Evolutionary conservation across 2,113 vertebrate genomes (phyloP).

Genomic region (Aphelocoma coerulescens): DNA sequence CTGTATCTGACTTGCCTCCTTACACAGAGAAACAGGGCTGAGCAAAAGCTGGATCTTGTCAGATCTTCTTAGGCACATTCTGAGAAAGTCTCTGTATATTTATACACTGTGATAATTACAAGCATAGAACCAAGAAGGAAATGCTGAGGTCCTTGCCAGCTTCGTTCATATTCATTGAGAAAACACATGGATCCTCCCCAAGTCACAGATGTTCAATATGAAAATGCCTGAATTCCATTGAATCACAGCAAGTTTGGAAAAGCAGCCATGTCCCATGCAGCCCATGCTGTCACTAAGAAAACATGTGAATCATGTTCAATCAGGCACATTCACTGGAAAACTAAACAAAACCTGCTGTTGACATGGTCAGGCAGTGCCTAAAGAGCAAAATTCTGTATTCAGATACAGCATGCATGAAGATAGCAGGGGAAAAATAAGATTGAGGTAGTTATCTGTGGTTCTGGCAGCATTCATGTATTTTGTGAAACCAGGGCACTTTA

Average conservation of each 20-base stretch:
- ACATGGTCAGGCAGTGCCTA: conserved; percentile 9
- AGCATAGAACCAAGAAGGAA: conserved; percentile 69
- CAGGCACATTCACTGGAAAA: conserved; percentile 52
- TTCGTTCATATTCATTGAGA: conserved; percentile 69
- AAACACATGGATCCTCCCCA: conserved; percentile 74
- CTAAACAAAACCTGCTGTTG: conserved; percentile 67
- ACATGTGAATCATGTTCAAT: conserved; percentile 67
- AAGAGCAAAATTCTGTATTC: background rate
- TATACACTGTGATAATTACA: conserved; percentile 62
- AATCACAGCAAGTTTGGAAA: conserved; percentile 66
- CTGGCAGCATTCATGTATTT: background rate
- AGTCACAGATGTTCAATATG: conserved; percentile 73
- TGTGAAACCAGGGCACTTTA: background rate
- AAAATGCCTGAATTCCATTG: conserved; percentile 74
- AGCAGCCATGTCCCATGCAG: conserved; percentile 66
- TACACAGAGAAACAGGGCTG: background rate
- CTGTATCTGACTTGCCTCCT: background rate
- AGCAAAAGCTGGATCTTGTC: conserved; percentile 17
- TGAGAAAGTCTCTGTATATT: conserved; percentile 42
- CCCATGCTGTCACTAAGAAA: conserved; percentile 47
- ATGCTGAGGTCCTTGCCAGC: conserved; percentile 62
- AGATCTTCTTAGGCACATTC: conserved; percentile 17
- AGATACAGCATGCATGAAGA: background rate
- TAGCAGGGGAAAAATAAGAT: background rate
- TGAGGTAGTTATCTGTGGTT: background rate